Evolutionary conservation across 2,797 vertebrate species (phyloP).

Genomic region (Sarcophilus harrisii): DNA sequence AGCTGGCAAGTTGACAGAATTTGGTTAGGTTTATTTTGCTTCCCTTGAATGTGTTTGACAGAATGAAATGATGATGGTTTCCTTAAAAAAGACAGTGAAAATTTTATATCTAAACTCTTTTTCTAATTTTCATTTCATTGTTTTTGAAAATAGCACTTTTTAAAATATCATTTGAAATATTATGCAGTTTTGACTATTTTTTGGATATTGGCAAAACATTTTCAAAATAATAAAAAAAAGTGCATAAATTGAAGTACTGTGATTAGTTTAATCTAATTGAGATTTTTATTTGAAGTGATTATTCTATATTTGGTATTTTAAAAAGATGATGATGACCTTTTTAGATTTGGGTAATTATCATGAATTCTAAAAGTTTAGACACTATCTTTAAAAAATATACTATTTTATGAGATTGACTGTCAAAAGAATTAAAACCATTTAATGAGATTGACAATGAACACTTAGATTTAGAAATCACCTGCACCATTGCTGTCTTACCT

Average conservation of each 20-base stretch:
- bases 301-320: neutral
- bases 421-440: no score
- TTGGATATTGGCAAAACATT: neutral
- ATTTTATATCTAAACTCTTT: neutral
- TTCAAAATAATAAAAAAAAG: neutral
- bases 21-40: constrained; percentile 3
- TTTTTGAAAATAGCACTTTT: neutral
- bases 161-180: neutral
- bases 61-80: neutral
- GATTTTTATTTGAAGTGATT: neutral
- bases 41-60: neutral
- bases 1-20: neutral
- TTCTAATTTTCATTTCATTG: neutral
- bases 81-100: neutral
- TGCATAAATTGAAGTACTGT: neutral
- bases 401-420: no score
- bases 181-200: neutral
- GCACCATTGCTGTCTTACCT: neutral
- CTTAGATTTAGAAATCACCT: neutral
- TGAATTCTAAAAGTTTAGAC: neutral
- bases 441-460: no score
- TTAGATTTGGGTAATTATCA: neutral
- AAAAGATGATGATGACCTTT: neutral
- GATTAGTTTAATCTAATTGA: neutral
- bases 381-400: no score